Evolutionary conservation across 2,113 vertebrate species (phyloP).

Genomic region (Leucoraja erinaceus): DNA sequence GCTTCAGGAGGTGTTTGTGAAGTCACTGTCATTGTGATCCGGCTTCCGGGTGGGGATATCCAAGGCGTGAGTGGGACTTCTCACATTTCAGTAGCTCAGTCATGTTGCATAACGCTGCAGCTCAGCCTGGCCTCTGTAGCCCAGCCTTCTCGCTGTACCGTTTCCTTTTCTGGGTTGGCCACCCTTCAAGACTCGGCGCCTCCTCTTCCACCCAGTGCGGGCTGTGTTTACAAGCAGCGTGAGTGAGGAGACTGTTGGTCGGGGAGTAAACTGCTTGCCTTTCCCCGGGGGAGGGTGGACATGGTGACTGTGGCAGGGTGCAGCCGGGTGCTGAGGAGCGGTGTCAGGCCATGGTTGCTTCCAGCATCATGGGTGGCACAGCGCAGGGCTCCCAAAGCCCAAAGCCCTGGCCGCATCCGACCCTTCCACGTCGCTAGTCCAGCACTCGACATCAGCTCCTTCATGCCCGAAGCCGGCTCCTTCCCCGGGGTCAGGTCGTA

Average conservation of each 20-base stretch:
- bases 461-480: slow-evolving; percentile 12
- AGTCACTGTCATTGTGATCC: background rate
- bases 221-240: background rate
- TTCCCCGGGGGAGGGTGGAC: background rate
- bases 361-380: no score
- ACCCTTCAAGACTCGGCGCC: background rate
- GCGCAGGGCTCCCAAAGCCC: background rate
- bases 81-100: background rate
- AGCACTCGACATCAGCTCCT: background rate
- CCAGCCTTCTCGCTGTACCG: background rate
- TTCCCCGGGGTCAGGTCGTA: slow-evolving; percentile 46
- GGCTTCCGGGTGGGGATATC: background rate
- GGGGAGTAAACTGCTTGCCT: background rate
- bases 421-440: background rate
- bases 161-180: background rate
- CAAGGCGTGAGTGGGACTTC: background rate
- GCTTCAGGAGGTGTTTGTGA: background rate
- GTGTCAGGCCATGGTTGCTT: background rate
- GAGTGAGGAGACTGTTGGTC: no score
- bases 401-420: background rate
- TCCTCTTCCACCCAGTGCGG: background rate
- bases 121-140: background rate
- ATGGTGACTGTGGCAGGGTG: background rate
- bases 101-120: no score
- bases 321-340: background rate